Conservation (phyloP, 2,113 vertebrate species). For the Gopherus evgoodei region DNA sequence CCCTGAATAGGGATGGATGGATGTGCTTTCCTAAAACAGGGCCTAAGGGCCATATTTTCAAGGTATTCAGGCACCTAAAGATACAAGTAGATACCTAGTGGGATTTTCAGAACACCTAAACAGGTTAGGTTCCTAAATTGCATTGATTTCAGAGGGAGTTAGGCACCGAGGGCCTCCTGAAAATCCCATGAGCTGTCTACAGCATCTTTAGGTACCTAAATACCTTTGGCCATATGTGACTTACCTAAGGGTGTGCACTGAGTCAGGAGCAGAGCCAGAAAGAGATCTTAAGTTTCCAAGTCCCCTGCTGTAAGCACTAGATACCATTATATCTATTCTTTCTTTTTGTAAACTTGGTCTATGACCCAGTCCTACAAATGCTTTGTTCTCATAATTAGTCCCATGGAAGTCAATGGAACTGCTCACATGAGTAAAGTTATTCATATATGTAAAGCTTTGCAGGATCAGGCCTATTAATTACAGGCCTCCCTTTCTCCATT, state of each 20-base stretch:
- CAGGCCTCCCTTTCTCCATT: background rate
- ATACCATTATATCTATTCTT: background rate
- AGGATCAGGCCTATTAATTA: background rate
- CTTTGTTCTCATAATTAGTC: background rate
- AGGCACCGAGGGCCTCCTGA: background rate
- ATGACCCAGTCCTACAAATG: background rate
- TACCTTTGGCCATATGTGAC: background rate
- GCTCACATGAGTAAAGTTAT: accelerated
- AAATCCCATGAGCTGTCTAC: background rate
- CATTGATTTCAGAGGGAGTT: background rate
- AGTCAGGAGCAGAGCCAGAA: background rate
- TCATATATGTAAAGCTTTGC: accelerated
- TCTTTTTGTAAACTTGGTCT: background rate
- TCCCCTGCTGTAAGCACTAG: background rate
- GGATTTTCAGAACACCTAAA: background rate
- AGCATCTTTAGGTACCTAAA: background rate
- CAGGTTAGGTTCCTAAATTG: background rate
- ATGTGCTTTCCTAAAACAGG: background rate
- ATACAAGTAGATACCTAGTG: background rate
- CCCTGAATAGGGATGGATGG: background rate
- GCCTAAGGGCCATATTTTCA: background rate
- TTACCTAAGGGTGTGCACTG: background rate
- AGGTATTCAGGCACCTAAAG: background rate
- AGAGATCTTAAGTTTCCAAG: background rate
- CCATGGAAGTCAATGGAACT: background rate